These are phyloP conservation scores for Tympanuchus pallidicinctus DNA, from an alignment of 2,113 vertebrate genomes.

Conservation along the genomic window DNA sequence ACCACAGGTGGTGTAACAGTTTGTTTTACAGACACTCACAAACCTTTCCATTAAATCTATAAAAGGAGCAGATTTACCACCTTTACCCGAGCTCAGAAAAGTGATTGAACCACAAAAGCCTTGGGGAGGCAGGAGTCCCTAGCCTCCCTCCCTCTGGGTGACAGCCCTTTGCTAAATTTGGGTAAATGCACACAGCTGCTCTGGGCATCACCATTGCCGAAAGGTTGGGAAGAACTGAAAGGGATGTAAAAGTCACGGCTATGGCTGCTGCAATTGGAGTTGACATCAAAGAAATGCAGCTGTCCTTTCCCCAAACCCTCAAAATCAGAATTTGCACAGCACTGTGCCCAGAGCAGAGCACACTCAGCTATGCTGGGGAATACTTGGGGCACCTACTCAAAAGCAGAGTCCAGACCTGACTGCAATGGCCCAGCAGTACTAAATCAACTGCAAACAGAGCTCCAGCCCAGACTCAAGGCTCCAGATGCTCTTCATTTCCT, in stretches of 20 bases:
- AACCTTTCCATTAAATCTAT: neutral
- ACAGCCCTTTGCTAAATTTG: neutral
- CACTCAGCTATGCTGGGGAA: neutral
- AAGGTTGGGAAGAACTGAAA: neutral
- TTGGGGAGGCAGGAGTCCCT: neutral
- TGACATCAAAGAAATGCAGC: neutral
- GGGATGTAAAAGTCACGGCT: neutral
- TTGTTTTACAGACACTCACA: constrained; percentile 30
- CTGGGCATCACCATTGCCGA: neutral
- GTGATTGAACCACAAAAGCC: neutral
- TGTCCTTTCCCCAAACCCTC: neutral
- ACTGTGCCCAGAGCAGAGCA: neutral
- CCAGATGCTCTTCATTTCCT: constrained; percentile 74
- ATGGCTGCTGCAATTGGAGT: neutral
- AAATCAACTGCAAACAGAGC: constrained; percentile 65
- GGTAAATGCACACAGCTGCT: neutral
- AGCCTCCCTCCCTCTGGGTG: neutral
- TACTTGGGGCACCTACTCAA: constrained; percentile 42
- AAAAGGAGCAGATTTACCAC: neutral
- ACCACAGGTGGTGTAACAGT: constrained; percentile 34
- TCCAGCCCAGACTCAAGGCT: constrained; percentile 38
- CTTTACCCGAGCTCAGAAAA: neutral
- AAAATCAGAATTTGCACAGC: fast-evolving
- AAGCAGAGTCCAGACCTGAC: constrained; percentile 29
- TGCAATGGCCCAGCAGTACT: constrained; percentile 30